Evolutionary conservation across 2,113 vertebrate genomes (phyloP), one percentile per base, ranked within the genome.

Genomic region (Catagonus wagneri): DNA sequence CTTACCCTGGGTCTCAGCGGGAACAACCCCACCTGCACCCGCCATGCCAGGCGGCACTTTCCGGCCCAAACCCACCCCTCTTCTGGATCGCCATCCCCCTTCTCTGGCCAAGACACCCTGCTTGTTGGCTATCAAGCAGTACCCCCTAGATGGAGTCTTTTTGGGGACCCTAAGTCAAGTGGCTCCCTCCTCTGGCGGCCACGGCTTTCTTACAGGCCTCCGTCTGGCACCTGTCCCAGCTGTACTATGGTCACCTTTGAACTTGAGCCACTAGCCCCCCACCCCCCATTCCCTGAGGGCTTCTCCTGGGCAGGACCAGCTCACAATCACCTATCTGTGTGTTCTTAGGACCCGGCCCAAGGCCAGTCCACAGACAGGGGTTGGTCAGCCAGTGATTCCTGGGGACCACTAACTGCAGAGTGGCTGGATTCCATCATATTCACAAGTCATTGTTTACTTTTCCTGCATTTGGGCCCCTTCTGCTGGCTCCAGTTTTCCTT

Each of bases 11-110:
- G 16, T 8, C 9, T 60, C 34, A 27, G 52, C 0, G 2, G 36
- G n/a, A 68, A 44, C 19, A 16, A 20, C 39, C 34, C 71, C 3
- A 19, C 32, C 68, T 50, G 60, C 36, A 14, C 15, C 15, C 17
- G 12, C 81, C 60, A 0, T n/a, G 65, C 6, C 63, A 29, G 2
- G 56, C 4, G 2, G 56, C 19, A 8, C 27, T 0, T 0, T 44
- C 79, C 17, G 27, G 75, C 56, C 52, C 78, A 81, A 44, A 50
- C 71, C 29, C 6, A 25, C 52, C 23, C 56, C 29, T 25, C 63
- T 72, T 71, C 75, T n/a, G 34, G 34, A 32, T 44, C 44, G n/a
- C 61, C 76, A n/a, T 66, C 65, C 60, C 74, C 83, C 52, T 74
- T 65, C 36, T 66, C 79, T 25, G n/a, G 52, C 32, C 69, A 39